A percentile compares a stretch with the other conserved stretches of the same genome.
phyloP scores from a whole-genome alignment of 1,140 invertebrate genomes.

The Drosophila triauraria region DNA sequence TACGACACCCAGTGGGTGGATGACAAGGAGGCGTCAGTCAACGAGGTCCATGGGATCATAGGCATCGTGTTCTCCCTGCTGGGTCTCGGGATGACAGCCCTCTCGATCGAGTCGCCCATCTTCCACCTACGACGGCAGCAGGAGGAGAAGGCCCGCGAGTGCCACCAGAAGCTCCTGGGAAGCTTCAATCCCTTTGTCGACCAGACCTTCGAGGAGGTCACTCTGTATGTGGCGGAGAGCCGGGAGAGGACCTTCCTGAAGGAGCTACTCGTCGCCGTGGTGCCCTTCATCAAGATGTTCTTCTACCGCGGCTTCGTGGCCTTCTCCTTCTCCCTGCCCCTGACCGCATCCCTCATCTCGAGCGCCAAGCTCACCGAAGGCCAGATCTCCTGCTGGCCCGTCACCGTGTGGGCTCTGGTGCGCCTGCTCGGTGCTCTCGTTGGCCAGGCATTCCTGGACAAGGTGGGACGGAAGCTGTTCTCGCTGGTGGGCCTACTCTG shows the following conservation, averaged over 20 bases:
- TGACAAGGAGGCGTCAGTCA: slow-evolving; percentile 6
- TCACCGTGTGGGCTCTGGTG: slow-evolving; percentile 51
- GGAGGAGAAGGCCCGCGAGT: slow-evolving; percentile 35
- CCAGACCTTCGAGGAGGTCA: slow-evolving; percentile 29
- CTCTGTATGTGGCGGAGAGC: slow-evolving; percentile 54
- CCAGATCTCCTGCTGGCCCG: slow-evolving; percentile 50
- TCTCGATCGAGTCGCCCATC: slow-evolving; percentile 63
- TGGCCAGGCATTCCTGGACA: slow-evolving; percentile 41
- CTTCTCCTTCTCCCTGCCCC: slow-evolving; percentile 66
- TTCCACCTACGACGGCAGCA: slow-evolving; percentile 40
- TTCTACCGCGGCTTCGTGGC: slow-evolving; percentile 63
- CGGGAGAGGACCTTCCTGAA: slow-evolving; percentile 13
- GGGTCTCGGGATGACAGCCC: slow-evolving; percentile 1
- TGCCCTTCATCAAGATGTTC: slow-evolving; percentile 60
- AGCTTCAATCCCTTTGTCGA: slow-evolving; percentile 7
- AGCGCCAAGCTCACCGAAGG: slow-evolving; percentile 30
- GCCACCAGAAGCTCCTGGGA: slow-evolving; percentile 37
- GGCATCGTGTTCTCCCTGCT: slow-evolving; percentile 19
- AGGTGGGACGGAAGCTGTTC: slow-evolving; percentile 57
- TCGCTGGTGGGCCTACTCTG: slow-evolving; percentile 49
- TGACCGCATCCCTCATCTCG: slow-evolving; percentile 46
- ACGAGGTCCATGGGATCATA: slow-evolving; percentile 28
- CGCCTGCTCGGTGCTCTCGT: slow-evolving; percentile 54
- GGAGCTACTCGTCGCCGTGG: slow-evolving; percentile 31
- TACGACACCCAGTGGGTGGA: slow-evolving; percentile 60